These are phyloP conservation scores for Aspidiotus destructor DNA, from an alignment of 2,888 invertebrate species.

Conservation along the genomic window DNA sequence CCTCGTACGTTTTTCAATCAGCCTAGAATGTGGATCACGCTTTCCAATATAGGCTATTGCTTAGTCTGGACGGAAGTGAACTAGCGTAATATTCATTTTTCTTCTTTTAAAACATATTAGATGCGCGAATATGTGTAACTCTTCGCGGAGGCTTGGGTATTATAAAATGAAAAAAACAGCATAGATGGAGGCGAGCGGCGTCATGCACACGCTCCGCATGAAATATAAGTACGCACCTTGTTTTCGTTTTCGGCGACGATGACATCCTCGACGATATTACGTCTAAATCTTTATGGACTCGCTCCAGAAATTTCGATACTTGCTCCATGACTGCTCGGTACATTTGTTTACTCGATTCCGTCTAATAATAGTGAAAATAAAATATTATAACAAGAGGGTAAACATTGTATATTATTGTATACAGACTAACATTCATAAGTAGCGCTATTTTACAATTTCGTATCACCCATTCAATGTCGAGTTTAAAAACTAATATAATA, in stretches of 20 bases:
- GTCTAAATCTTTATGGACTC: constrained; percentile 54
- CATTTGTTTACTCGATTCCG: constrained; percentile 61
- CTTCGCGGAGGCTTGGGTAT: too few species aligned
- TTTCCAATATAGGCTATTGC: background rate
- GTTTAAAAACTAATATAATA: too few species aligned
- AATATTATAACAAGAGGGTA: background rate
- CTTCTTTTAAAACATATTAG: background rate
- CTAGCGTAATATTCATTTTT: background rate
- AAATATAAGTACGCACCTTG: constrained; percentile 16
- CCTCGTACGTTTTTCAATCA: background rate
- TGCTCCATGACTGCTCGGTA: constrained; percentile 62
- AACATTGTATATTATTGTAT: too few species aligned
- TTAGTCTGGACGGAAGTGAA: background rate
- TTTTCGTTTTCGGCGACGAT: constrained; percentile 33
- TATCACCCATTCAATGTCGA: too few species aligned
- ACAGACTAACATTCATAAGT: too few species aligned
- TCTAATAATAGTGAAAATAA: constrained; percentile 38
- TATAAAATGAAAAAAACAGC: too few species aligned
- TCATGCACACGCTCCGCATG: background rate
- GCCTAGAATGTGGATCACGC: background rate
- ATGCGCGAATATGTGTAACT: background rate
- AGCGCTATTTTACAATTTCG: too few species aligned
- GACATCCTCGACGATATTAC: constrained; percentile 32
- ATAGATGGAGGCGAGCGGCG: too few species aligned
- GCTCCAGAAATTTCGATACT: constrained; percentile 58